Evolutionary conservation across 2,113 vertebrate genomes (phyloP).

Genomic region (Caracal caracal): DNA sequence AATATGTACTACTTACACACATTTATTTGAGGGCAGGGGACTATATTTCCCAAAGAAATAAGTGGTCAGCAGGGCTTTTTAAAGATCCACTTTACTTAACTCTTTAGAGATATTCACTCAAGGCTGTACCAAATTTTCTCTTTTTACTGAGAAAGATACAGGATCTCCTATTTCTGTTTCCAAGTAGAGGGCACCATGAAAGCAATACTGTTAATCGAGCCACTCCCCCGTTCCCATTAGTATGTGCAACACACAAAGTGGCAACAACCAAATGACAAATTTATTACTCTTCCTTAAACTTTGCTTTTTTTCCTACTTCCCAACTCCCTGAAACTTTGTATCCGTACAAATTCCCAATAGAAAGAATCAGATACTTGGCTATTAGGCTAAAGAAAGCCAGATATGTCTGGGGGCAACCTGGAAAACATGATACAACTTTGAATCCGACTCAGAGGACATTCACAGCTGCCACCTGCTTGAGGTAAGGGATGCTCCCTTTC

Average conservation of each 20-base stretch:
- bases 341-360: background rate
- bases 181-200: background rate
- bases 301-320: background rate
- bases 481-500: background rate
- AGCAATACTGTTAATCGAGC: background rate
- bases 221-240: background rate
- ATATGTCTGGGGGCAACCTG: background rate
- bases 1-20: background rate
- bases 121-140: background rate
- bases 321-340: background rate
- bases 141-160: conserved; percentile 9
- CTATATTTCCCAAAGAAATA: background rate
- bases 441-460: background rate
- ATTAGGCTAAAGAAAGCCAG: background rate
- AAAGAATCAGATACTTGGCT: background rate
- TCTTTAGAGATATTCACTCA: background rate
- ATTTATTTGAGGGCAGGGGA: background rate
- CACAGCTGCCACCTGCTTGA: background rate
- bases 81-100: background rate
- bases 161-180: background rate
- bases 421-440: background rate
- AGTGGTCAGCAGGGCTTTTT: background rate
- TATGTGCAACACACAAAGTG: background rate
- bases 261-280: background rate
- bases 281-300: background rate